Evolutionary conservation across 2,113 vertebrate genomes (phyloP).

Genomic region (Furnarius figulus): DNA sequence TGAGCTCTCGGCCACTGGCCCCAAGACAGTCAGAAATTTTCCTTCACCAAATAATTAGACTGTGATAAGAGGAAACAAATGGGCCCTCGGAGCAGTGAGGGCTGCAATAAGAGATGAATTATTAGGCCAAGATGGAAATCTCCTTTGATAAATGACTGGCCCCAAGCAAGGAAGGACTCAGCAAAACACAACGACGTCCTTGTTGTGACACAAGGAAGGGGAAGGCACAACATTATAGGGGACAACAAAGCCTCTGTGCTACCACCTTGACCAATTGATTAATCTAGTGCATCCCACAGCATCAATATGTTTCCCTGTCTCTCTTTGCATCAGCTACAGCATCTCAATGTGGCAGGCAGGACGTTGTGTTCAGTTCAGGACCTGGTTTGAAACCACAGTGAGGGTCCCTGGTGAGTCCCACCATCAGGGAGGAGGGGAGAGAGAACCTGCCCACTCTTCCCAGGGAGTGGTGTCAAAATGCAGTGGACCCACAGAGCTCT

Average conservation of each 20-base stretch:
- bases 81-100: not conserved
- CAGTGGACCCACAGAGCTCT: not conserved
- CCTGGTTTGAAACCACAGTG: fast-evolving
- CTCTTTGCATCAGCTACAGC: not conserved
- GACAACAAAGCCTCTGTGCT: not conserved
- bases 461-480: not conserved
- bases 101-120: slow-evolving; percentile 57
- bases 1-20: not conserved
- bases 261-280: not conserved
- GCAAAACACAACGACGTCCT: slow-evolving; percentile 16
- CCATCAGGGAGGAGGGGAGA: not conserved
- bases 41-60: slow-evolving; percentile 42
- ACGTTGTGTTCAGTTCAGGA: not conserved
- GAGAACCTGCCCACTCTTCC: fast-evolving
- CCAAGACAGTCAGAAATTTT: not conserved
- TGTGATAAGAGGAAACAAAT: slow-evolving; percentile 60
- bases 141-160: slow-evolving; percentile 59
- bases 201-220: not conserved
- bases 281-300: not conserved
- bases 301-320: not conserved
- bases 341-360: not conserved
- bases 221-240: not conserved
- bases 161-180: slow-evolving; percentile 45
- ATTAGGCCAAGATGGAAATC: slow-evolving; percentile 68
- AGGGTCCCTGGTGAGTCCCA: not conserved